Evolutionary conservation across 92 coral and sea anemone genomes (phyloP).

Genomic region (Porites cylindrica): DNA sequence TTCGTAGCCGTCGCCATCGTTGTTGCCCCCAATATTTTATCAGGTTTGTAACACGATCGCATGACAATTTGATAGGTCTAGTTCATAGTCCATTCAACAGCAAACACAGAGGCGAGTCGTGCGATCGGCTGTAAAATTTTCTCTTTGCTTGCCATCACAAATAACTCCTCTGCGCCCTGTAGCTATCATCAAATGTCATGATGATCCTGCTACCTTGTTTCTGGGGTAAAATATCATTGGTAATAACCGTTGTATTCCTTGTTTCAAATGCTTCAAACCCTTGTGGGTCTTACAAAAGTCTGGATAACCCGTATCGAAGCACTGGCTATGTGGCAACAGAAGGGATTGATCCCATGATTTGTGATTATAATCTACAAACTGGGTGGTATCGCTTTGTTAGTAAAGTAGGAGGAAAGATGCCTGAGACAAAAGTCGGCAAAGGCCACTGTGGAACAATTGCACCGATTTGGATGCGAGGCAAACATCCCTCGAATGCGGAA

Average conservation of each 20-base stretch:
- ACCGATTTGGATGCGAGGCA: slow-evolving; percentile 50
- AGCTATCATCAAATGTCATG: too few relatives aligned
- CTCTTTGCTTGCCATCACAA: too few relatives aligned
- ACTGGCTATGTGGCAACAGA: slow-evolving; percentile 21
- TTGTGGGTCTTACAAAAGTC: not conserved
- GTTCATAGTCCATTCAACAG: too few relatives aligned
- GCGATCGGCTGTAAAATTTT: too few relatives aligned
- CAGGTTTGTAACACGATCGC: too few relatives aligned
- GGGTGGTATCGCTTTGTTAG: slow-evolving; percentile 61
- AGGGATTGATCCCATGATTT: slow-evolving; percentile 28
- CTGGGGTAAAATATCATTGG: not conserved
- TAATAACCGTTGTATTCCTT: not conserved
- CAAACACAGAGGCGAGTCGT: too few relatives aligned
- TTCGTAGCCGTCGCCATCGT: too few relatives aligned
- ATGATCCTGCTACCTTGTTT: not conserved
- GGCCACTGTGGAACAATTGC: slow-evolving; percentile 54
- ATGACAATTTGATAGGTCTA: too few relatives aligned
- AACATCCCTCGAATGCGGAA: slow-evolving; percentile 35
- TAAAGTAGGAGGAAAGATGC: slow-evolving; percentile 52
- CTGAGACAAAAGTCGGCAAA: slow-evolving; percentile 12
- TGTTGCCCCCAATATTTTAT: too few relatives aligned
- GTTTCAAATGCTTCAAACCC: not conserved
- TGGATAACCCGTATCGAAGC: slow-evolving; percentile 32
- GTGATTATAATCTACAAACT: slow-evolving; percentile 25
- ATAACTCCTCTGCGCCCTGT: too few relatives aligned